These are phyloP conservation scores for Psilopsiagon aurifrons DNA, from an alignment of 2,113 vertebrate species.

Conservation along the genomic window DNA sequence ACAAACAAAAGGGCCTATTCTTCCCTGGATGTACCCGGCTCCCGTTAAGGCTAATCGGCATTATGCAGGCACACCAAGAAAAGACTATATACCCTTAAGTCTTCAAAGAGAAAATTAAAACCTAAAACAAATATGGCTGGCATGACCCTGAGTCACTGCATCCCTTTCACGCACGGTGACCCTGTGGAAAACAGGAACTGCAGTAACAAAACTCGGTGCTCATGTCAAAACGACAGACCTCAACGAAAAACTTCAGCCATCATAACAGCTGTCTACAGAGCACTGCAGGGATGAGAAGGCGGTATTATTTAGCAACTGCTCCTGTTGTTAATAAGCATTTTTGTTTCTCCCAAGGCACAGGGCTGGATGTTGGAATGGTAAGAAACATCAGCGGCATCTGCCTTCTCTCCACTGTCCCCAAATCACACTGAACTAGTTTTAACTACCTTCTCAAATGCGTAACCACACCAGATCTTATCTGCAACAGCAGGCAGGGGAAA, in stretches of 20 bases:
- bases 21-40: slow-evolving; percentile 65
- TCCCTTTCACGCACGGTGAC: slow-evolving; percentile 56
- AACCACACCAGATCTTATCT: background rate
- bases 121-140: slow-evolving; percentile 72
- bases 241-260: slow-evolving; percentile 44
- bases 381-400: background rate
- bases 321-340: background rate
- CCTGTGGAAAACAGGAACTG: slow-evolving; percentile 59
- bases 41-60: slow-evolving; percentile 65
- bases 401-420: background rate
- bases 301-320: slow-evolving; percentile 24
- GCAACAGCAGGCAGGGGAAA: background rate
- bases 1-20: slow-evolving; percentile 69
- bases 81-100: slow-evolving; percentile 61
- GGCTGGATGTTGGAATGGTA: background rate
- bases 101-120: slow-evolving; percentile 73
- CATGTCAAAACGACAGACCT: slow-evolving; percentile 45
- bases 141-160: slow-evolving; percentile 64
- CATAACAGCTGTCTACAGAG: background rate
- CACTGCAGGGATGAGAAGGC: slow-evolving; percentile 23
- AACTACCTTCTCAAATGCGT: background rate
- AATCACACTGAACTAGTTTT: background rate
- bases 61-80: slow-evolving; percentile 63
- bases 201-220: slow-evolving; percentile 46
- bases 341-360: background rate